Evolutionary conservation across 2,888 invertebrate species (phyloP).

Genomic region (Pristionchus entomophagus): DNA sequence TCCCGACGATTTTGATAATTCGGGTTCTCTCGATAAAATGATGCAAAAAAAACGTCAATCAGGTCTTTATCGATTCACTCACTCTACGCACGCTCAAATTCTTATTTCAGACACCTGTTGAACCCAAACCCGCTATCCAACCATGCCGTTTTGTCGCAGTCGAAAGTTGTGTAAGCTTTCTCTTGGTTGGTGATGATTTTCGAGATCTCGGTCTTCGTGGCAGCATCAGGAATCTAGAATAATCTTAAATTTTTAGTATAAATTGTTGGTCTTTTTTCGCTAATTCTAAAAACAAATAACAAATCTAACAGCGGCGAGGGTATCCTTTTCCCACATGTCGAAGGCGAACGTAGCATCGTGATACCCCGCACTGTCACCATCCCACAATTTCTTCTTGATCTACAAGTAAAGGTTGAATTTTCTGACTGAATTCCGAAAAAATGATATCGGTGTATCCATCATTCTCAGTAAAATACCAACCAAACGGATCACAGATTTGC

Average conservation of each 20-base stretch:
- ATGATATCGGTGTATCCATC: too few relatives aligned
- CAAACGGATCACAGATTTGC: too few relatives aligned
- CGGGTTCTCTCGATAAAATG: too few relatives aligned
- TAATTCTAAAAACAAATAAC: too few relatives aligned
- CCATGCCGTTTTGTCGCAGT: background rate
- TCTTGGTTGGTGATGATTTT: background rate
- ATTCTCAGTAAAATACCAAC: too few relatives aligned
- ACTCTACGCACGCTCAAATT: too few relatives aligned
- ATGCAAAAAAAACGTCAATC: too few relatives aligned
- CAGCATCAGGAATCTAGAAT: background rate
- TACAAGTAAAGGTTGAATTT: background rate
- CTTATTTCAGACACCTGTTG: background rate
- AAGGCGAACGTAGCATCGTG: background rate
- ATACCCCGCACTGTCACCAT: background rate
- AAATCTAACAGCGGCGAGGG: background rate
- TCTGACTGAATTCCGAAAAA: too few relatives aligned
- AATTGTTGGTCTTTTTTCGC: too few relatives aligned
- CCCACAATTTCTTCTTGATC: background rate
- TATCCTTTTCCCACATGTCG: background rate
- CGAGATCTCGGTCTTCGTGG: background rate
- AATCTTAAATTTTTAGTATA: too few relatives aligned
- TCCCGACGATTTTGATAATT: too few relatives aligned
- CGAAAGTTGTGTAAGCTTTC: background rate
- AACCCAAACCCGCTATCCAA: background rate
- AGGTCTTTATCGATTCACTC: too few relatives aligned